Evolutionary conservation across 1,140 invertebrate genomes (phyloP).

Genomic region (Homarus americanus): DNA sequence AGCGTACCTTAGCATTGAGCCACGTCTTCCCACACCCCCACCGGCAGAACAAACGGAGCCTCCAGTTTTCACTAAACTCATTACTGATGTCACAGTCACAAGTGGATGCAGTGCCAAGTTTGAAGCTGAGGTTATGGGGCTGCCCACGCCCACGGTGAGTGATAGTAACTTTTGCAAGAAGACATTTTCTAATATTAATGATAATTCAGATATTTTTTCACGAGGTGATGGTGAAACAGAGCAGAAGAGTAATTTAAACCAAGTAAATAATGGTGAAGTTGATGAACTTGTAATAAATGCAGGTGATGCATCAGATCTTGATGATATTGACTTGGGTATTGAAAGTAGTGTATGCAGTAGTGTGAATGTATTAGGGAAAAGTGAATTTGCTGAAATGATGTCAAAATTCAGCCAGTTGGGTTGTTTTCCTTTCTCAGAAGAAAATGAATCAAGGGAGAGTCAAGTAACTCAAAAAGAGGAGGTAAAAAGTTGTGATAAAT

Average conservation of each 20-base stretch:
- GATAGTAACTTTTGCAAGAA: neutral
- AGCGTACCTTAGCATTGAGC: slow-evolving; percentile 83
- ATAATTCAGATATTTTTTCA: slow-evolving; percentile 29
- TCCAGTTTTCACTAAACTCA: slow-evolving; percentile 84
- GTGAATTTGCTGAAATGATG: slow-evolving; percentile 27
- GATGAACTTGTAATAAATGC: too few species aligned
- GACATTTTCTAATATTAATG: slow-evolving; percentile 31
- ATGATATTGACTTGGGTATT: neutral
- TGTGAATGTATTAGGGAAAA: slow-evolving; percentile 4
- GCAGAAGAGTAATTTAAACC: neutral
- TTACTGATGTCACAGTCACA: slow-evolving; percentile 80
- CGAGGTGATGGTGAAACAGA: slow-evolving; percentile 24
- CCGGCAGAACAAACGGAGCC: slow-evolving; percentile 82
- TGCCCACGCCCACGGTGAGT: slow-evolving; percentile 85
- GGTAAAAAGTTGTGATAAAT: neutral
- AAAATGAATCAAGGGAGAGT: neutral
- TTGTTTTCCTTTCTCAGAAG: slow-evolving; percentile 10
- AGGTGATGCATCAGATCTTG: neutral
- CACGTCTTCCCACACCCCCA: slow-evolving; percentile 72
- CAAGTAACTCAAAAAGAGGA: neutral
- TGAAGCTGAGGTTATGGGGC: slow-evolving; percentile 85
- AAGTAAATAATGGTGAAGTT: neutral
- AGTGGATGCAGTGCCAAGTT: slow-evolving; percentile 83
- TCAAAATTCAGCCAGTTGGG: slow-evolving; percentile 12
- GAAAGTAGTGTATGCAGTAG: neutral